phyloP scores from a whole-genome alignment of 2,888 invertebrate genomes.

The Rhagophthalmus giganteus region DNA sequence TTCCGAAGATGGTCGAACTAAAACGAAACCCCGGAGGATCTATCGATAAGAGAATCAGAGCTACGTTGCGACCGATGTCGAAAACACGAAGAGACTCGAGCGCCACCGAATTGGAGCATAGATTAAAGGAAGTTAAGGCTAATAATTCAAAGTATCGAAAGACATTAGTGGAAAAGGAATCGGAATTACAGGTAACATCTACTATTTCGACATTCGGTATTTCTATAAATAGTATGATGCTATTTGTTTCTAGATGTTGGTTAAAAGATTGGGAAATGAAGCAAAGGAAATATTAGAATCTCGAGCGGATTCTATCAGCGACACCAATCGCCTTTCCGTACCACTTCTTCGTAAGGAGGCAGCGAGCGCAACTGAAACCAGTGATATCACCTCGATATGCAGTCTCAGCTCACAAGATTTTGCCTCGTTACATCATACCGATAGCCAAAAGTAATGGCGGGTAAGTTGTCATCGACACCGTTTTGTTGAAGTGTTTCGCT shows the following conservation, averaged over 20 bases:
- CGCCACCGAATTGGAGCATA: constrained; percentile 79
- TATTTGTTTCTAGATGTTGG: constrained; percentile 60
- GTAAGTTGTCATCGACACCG: too few relatives aligned
- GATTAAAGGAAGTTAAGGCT: constrained; percentile 79
- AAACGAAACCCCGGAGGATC: constrained; percentile 82
- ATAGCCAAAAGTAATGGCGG: constrained; percentile 56
- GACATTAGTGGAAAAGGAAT: constrained; percentile 81
- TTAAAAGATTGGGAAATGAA: constrained; percentile 68
- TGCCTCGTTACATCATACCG: constrained; percentile 59
- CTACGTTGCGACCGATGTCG: constrained; percentile 83
- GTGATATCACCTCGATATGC: constrained; percentile 73
- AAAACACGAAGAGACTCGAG: constrained; percentile 80
- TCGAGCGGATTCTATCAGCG: constrained; percentile 47
- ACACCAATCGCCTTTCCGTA: constrained; percentile 52
- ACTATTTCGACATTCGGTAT: not conserved
- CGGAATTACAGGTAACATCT: constrained; percentile 70
- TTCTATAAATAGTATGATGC: not conserved
- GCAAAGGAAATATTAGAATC: constrained; percentile 54
- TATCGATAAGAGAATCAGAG: constrained; percentile 80
- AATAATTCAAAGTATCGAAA: constrained; percentile 83
- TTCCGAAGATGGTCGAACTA: constrained; percentile 80
- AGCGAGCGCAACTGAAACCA: constrained; percentile 68
- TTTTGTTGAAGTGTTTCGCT: too few relatives aligned
- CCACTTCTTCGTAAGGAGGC: constrained; percentile 59
- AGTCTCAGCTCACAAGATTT: constrained; percentile 66